Percentiles rank a stretch among this genome's conserved stretches.
Evolutionary conservation across 2,113 vertebrate genomes (phyloP).

Genomic region (Albula goreensis): DNA sequence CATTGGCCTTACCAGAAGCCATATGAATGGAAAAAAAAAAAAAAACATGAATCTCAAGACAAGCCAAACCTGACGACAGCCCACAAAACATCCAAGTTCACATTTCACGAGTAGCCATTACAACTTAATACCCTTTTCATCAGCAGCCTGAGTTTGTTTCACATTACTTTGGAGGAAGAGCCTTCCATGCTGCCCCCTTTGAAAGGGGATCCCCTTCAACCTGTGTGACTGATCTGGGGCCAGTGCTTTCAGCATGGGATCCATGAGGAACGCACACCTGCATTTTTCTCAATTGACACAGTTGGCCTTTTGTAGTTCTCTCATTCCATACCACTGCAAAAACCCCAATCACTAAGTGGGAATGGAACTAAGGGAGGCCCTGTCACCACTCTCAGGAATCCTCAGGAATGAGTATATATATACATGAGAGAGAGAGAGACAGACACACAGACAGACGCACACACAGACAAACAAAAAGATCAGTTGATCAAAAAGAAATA

Average conservation of each 20-base stretch:
- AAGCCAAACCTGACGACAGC: not conserved
- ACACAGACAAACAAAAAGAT: too few species aligned
- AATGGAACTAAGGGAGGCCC: not conserved
- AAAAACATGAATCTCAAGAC: not conserved
- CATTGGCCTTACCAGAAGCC: too few species aligned
- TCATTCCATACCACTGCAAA: not conserved
- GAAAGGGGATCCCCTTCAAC: slow-evolving; percentile 17
- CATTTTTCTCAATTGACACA: not conserved
- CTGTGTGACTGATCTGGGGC: not conserved
- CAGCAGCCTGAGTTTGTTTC: not conserved
- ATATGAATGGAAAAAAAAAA: not conserved
- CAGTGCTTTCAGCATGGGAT: not conserved
- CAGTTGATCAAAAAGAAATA: too few species aligned
- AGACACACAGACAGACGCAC: too few species aligned
- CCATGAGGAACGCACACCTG: slow-evolving; percentile 13
- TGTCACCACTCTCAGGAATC: not conserved
- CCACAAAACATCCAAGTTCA: not conserved
- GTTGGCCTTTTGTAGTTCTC: slow-evolving; percentile 2
- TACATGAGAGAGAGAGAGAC: too few species aligned
- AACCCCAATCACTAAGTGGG: not conserved
- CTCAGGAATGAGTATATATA: not conserved
- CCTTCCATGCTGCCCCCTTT: not conserved
- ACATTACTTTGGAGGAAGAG: not conserved
- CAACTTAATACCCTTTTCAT: not conserved
- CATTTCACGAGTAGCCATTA: not conserved